These are phyloP conservation scores for Homalodisca vitripennis DNA, from an alignment of 1,140 invertebrate genomes.

Conservation along the genomic window DNA sequence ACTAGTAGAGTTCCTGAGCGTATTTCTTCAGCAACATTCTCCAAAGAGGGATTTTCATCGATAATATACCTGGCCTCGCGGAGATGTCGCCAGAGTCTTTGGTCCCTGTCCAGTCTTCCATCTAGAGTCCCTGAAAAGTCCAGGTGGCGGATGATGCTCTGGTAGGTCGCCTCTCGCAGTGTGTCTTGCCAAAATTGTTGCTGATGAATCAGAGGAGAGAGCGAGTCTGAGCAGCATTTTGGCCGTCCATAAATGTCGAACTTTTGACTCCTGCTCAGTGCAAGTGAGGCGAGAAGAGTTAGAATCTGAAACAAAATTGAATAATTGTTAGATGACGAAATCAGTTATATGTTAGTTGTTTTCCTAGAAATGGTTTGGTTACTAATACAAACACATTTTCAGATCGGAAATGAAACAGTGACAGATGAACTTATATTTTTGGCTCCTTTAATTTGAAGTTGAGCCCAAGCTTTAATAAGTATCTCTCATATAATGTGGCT, in stretches of 20 bases:
- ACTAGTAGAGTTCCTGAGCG: not conserved
- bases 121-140: conserved; percentile 37
- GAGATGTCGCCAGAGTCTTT: conserved; percentile 36
- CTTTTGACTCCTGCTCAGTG: not conserved
- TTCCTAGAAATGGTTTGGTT: no score
- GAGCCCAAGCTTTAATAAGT: no score
- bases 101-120: conserved; percentile 36
- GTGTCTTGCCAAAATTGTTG: conserved; percentile 32
- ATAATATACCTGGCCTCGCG: conserved; percentile 28
- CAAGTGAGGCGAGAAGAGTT: not conserved
- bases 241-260: not conserved
- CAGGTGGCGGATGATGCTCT: conserved; percentile 35
- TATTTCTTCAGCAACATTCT: conserved; percentile 6
- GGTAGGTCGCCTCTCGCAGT: conserved; percentile 37
- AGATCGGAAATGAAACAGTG: no score
- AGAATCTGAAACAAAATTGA: not conserved
- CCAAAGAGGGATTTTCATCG: conserved; percentile 10
- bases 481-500: no score
- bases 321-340: no score
- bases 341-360: no score
- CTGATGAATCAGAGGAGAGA: not conserved
- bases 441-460: no score
- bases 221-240: not conserved
- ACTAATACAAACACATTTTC: no score
- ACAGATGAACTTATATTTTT: no score